These are phyloP conservation scores for Sula dactylatra DNA, from an alignment of 2,113 vertebrate genomes.

Conservation along the genomic window DNA sequence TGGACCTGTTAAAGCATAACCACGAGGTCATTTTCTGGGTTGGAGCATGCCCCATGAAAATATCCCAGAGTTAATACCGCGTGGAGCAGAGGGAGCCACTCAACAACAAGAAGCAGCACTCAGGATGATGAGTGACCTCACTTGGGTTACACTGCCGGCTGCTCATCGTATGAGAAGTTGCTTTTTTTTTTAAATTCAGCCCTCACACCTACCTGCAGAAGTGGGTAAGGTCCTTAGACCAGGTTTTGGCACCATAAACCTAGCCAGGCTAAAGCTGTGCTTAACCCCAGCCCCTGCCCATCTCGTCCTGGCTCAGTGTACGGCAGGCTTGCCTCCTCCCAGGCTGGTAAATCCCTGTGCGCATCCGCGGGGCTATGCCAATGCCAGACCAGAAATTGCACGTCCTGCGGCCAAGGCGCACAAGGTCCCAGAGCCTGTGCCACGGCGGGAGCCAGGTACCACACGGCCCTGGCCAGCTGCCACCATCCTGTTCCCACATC, in stretches of 20 bases:
- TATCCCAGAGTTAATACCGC: not conserved
- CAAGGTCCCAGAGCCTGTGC: not conserved
- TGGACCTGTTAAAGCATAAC: not conserved
- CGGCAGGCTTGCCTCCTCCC: not conserved
- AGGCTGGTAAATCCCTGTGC: not conserved
- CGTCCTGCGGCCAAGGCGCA: not conserved
- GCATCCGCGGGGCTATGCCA: accelerated
- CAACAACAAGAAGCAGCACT: not conserved
- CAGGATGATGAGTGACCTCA: not conserved
- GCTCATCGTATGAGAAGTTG: not conserved
- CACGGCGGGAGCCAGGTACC: not conserved
- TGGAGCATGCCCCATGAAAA: not conserved
- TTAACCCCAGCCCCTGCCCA: not conserved
- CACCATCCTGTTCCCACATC: not conserved
- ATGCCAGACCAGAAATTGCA: not conserved
- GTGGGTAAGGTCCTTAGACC: not conserved
- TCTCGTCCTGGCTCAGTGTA: not conserved
- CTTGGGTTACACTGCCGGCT: accelerated
- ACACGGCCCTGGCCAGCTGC: not conserved
- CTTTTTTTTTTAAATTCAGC: not conserved
- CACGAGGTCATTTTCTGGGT: not conserved
- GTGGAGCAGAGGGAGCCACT: not conserved
- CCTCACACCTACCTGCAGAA: not conserved
- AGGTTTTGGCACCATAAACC: not conserved
- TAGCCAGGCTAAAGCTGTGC: not conserved